Base-by-base conservation (phyloP, 92 coral and sea anemone species). In the Epizoanthus illoricatus region DNA sequence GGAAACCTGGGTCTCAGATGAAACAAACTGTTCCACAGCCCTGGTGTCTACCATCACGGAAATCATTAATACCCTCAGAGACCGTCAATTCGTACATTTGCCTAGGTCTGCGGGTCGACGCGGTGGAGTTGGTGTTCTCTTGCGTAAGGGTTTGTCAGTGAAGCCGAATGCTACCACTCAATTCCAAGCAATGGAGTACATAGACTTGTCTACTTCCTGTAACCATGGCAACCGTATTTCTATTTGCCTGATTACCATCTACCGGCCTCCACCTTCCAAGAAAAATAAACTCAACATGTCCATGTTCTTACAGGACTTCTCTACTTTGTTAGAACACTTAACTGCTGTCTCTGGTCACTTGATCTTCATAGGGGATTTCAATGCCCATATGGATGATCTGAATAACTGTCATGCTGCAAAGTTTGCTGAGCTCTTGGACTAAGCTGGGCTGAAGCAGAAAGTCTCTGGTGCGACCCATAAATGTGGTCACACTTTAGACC, bases 201-300 rank as follows among this genome's bases (percentile, higher is more conserved):
- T 88, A 67, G 87, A 88, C 69, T 52, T 88, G 19, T 19, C 84
- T 60, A 66, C 83, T 36, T 83, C 84, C 36, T 61, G 85, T 80
- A 56, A 52, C 72, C 57, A 85, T 85, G 61, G 85, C 73, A 86
- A 86, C 63, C 83, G 36, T 59, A 43, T 41, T 16, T 78, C 88
- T 17, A 64, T 85, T 15, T 41, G 86, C 19, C 80, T 88, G 62
- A 23, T 88, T 55, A 52, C 68, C n/a, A 67, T 90, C 43, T 90
- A 87, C 69, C 85, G 91, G 41, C 91, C 91, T 72, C 89, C 91
- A 57, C 84, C 91, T 16, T 87, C 90, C 28, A 69, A 76, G 78
- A 74, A 86, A 67, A 90, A 90, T 52, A 86, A 88, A 63, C 88
- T 80, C 52, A 86, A 81, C 56, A 72, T 74, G 61, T 8, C 71